These are phyloP conservation scores for Epicampocera succincta DNA, from an alignment of 2,888 invertebrate species.

Conservation along the genomic window DNA sequence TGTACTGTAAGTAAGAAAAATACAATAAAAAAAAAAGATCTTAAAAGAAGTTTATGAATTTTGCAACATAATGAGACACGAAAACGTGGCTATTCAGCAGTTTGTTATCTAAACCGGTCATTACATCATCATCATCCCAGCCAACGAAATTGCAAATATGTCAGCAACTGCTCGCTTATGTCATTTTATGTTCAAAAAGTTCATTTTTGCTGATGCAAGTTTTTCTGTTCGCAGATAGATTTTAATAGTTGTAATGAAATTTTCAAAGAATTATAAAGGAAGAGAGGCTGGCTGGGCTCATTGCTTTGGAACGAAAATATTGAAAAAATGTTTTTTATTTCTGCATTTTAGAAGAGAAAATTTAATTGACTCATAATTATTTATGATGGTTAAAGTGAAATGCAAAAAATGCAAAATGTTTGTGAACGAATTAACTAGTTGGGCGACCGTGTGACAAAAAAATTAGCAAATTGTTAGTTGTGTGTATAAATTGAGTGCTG, in stretches of 20 bases:
- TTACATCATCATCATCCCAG: slow-evolving; percentile 35
- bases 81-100: slow-evolving; percentile 54
- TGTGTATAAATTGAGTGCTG: too few relatives aligned
- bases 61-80: slow-evolving; percentile 58
- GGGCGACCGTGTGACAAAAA: too few relatives aligned
- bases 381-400: too few relatives aligned
- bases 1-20: slow-evolving; percentile 13
- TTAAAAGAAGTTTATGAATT: slow-evolving; percentile 47
- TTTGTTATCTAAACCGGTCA: slow-evolving; percentile 39
- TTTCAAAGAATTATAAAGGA: neutral
- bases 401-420: too few relatives aligned
- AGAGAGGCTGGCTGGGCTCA: neutral
- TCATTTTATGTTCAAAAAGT: slow-evolving; percentile 36
- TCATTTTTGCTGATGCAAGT: slow-evolving; percentile 37
- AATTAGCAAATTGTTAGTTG: too few relatives aligned
- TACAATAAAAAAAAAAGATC: slow-evolving; percentile 11
- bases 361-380: too few relatives aligned
- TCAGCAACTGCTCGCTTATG: slow-evolving; percentile 30
- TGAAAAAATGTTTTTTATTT: too few relatives aligned
- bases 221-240: neutral
- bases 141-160: slow-evolving; percentile 43
- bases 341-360: too few relatives aligned
- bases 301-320: too few relatives aligned
- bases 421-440: too few relatives aligned
- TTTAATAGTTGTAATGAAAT: neutral